phyloP scores from a whole-genome alignment of 2,113 vertebrate species.

The Solea senegalensis region DNA sequence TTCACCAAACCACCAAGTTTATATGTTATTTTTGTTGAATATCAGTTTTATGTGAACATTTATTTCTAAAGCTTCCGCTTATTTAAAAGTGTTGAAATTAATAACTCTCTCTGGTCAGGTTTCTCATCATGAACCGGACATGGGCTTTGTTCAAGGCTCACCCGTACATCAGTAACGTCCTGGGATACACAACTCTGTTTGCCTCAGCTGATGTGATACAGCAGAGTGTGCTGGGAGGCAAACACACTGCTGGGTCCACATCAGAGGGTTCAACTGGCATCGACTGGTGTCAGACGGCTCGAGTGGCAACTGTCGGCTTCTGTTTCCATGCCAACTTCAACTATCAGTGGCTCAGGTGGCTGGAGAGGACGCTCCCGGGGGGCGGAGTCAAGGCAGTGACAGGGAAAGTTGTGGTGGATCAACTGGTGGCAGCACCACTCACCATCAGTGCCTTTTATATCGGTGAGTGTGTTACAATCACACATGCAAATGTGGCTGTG shows the following conservation, averaged over 20 bases:
- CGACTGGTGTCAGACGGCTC: constrained; percentile 79
- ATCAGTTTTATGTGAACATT: constrained; percentile 4
- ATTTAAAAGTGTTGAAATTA: background rate
- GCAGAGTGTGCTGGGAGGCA: constrained; percentile 72
- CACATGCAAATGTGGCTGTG: no score
- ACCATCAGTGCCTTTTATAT: constrained; percentile 86
- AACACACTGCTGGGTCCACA: constrained; percentile 4
- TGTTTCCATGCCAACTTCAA: constrained; percentile 87
- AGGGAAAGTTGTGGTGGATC: constrained; percentile 82
- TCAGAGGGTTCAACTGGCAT: constrained; percentile 36
- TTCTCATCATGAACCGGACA: constrained; percentile 68
- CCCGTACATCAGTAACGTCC: constrained; percentile 81
- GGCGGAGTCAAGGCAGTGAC: constrained; percentile 67
- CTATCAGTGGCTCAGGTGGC: constrained; percentile 81
- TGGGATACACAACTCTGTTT: constrained; percentile 82
- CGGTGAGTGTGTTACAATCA: constrained; percentile 61
- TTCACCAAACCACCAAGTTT: no score
- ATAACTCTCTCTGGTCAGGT: constrained; percentile 26
- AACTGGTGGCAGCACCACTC: constrained; percentile 80
- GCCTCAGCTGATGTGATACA: constrained; percentile 84
- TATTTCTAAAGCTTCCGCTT: background rate
- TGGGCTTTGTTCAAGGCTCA: constrained; percentile 76
- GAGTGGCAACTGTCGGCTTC: constrained; percentile 81
- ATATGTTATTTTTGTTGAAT: background rate
- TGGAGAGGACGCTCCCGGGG: constrained; percentile 82